Evolutionary conservation across 2,888 invertebrate species (phyloP), one percentile per base, ranked within the genome.

Genomic region (Meganola albula): DNA sequence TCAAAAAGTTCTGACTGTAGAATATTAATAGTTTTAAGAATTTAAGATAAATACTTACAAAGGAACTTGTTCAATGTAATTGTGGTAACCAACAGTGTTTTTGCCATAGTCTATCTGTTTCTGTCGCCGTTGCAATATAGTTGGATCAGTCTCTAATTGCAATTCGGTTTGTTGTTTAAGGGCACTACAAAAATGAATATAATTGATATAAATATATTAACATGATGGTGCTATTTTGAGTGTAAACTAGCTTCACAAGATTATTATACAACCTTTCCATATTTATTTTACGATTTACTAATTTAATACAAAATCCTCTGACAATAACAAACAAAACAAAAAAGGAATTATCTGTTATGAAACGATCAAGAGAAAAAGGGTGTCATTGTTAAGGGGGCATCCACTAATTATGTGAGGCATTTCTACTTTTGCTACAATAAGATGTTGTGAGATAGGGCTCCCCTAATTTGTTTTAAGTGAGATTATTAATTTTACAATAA

Each of bases 21-120:
- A n/a, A n/a, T n/a, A n/a, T n/a, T n/a, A n/a, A n/a, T 12, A 20
- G 7, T 7, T 8, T 10, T 9, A 14, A 31, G 24, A 31, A 44
- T 23, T 12, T 12, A 21, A 9, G 10, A 10, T 3, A 10, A 14
- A 10, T 2, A 79, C 87, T 86, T 85, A 95, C 93, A 87, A 88
- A 22, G 94, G 92, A 24, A 96, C 89, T 53, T 80, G 54, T 50
- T 87, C 80, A 6, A 86, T 61, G 53, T 95, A 97, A 72, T 91
- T 90, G 50, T 92, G 90, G 69, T 97, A 97, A 22, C 94, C 95
- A 46, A 92, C 76, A 13, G 97, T 97, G 63, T 96, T 96, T 78
- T 97, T 97, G 7, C 98, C 98, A 82, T 95, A 98, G 72, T 97
- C 96, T 58, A 98, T 93, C 78, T 97, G 96, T 74, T 97, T 97